Evolutionary conservation across 2,888 invertebrate species (phyloP), one percentile per base, ranked within the genome.

Genomic region (Aphelenchoides bicaudatus): DNA sequence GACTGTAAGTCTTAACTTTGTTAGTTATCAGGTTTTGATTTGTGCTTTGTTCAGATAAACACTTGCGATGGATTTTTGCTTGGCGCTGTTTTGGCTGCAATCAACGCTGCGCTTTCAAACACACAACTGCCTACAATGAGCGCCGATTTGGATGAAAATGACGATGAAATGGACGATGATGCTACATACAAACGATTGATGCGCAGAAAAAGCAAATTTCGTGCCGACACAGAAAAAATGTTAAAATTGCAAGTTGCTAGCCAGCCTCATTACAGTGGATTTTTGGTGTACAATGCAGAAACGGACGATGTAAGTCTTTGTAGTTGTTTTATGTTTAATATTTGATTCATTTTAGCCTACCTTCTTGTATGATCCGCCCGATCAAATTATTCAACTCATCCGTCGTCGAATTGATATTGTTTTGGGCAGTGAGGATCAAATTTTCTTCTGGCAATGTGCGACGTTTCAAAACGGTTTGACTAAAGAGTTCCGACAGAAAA

Each of bases 51-150:
- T 6, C 43, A 43, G 25, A 51, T 51, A 37, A 51, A 51, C 37
- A 51, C 52, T 13, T 51, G 30, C 10, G 52, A 51, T 16, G 52
- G 52, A n/a, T 51, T 51, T 16, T 39, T 51, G 6, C 16, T 51
- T 13, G 52, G 52, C 2, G 47, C 52, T 16, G 30, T 51, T 10
- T 28, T 51, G 2, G 3, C 39, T 8, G 52, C 34, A n/a, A 25
- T 51, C 37, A 31, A 51, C 13, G 13, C 52, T 6, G 52, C 52
- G 31, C 19, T 51, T 8, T 10, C n/a, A 8, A 51, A 30, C 37
- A 51, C 37, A 13, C 31, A 28, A 4, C 8, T 51, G 8, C 25
- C 38, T 10, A 28, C 13, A 3, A n/a, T 37, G 19, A 34, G 21
- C 8, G 19, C 37, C 38, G 16, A 46, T 31, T 19, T 27, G 1